phyloP scores from a whole-genome alignment of 2,888 invertebrate genomes.

The Phengaris alcon region DNA sequence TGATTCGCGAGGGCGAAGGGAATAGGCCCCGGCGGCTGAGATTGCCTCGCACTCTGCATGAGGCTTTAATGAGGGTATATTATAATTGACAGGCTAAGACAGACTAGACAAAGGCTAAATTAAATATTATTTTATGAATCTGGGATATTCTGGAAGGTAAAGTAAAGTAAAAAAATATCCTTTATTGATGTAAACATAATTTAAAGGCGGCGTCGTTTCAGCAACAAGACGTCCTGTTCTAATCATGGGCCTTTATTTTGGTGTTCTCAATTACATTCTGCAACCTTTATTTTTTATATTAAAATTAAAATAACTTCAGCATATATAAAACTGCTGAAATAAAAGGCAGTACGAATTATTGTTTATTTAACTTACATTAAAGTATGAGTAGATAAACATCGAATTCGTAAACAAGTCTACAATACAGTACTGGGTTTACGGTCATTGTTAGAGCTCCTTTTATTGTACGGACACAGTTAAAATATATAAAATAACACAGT shows the following conservation, averaged over 20 bases:
- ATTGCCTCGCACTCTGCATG: slow-evolving; percentile 22
- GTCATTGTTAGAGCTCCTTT: slow-evolving; percentile 23
- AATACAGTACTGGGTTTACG: slow-evolving; percentile 8
- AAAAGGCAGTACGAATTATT: no score
- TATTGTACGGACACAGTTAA: slow-evolving; percentile 15
- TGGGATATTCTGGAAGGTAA: no score
- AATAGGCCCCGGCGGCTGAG: slow-evolving; percentile 18
- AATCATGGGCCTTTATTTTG: no score
- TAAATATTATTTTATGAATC: not conserved
- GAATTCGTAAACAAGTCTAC: slow-evolving; percentile 8
- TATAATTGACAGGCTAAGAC: slow-evolving; percentile 11
- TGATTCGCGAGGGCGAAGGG: slow-evolving; percentile 23
- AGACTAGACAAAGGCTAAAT: no score
- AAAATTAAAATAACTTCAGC: no score
- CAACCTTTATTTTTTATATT: no score
- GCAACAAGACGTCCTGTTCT: no score
- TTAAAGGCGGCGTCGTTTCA: no score
- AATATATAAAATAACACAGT: not conserved
- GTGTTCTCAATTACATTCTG: no score
- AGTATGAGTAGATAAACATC: slow-evolving; percentile 26
- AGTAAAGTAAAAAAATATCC: no score
- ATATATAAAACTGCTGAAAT: no score
- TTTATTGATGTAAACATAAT: no score
- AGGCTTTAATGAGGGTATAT: slow-evolving; percentile 17
- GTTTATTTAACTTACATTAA: slow-evolving; percentile 5